phyloP scores from a whole-genome alignment of 2,888 invertebrate genomes.

The Frankliniella fusca region DNA sequence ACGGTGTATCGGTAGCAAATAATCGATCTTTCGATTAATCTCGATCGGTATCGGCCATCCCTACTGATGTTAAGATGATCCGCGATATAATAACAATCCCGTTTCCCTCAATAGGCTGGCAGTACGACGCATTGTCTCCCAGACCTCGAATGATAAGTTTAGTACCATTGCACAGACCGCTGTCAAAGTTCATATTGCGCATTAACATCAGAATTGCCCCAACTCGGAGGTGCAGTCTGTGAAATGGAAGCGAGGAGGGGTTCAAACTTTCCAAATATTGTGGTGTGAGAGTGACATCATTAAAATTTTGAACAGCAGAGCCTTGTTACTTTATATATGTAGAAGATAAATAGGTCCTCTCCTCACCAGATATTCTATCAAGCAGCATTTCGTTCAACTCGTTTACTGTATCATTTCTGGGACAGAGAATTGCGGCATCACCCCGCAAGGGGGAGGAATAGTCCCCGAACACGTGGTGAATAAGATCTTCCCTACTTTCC shows the following conservation, averaged over 20 bases:
- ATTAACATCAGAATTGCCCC: constrained; percentile 33
- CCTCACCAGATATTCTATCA: constrained; percentile 3
- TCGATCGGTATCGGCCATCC: too few relatives aligned
- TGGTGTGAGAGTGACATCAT: background rate
- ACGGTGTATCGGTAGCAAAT: too few relatives aligned
- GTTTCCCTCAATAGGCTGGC: constrained; percentile 31
- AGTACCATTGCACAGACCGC: constrained; percentile 32
- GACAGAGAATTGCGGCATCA: constrained; percentile 32
- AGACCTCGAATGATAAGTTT: constrained; percentile 29
- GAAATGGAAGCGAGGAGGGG: constrained; percentile 30
- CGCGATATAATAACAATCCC: constrained; percentile 34
- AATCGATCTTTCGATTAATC: too few relatives aligned
- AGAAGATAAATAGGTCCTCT: background rate
- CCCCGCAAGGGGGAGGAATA: background rate
- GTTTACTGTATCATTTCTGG: constrained; percentile 33
- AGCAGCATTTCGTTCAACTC: constrained; percentile 31
- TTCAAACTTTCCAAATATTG: constrained; percentile 34
- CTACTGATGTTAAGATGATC: constrained; percentile 34
- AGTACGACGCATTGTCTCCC: constrained; percentile 32
- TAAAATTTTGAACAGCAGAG: constrained; percentile 15
- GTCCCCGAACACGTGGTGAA: too few relatives aligned
- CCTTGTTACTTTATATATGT: too few relatives aligned
- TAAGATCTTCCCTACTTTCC: background rate
- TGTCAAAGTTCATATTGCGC: constrained; percentile 30
- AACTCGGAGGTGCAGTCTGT: constrained; percentile 31